These are phyloP conservation scores for Danionella dracula DNA, from an alignment of 2,797 vertebrate species.

Conservation along the genomic window DNA sequence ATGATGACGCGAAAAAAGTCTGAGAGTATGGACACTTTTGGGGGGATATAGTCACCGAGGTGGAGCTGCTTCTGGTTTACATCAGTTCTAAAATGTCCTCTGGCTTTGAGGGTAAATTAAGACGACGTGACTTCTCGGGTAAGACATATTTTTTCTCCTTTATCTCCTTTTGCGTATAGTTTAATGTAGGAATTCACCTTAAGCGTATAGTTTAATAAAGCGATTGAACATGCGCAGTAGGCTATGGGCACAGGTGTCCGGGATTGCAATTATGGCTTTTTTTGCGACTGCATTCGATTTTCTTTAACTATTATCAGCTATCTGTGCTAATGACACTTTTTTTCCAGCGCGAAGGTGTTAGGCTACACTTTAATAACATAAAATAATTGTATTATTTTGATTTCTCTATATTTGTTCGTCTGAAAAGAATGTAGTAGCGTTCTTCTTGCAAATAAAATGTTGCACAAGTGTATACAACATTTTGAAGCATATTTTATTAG, in stretches of 20 bases:
- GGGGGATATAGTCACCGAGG: neutral
- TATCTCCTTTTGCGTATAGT: neutral
- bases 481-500: too few relatives aligned
- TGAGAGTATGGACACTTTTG: neutral
- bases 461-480: too few relatives aligned
- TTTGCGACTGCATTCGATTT: neutral
- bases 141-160: neutral
- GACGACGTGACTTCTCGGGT: conserved; percentile 27
- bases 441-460: too few relatives aligned
- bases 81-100: conserved; percentile 23
- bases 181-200: neutral
- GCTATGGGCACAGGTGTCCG: neutral
- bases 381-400: too few relatives aligned
- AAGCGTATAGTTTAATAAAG: neutral
- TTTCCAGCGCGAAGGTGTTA: too few relatives aligned
- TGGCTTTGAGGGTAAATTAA: conserved; percentile 20
- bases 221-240: neutral
- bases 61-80: neutral
- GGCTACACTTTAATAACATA: too few relatives aligned
- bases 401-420: too few relatives aligned
- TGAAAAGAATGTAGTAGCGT: too few relatives aligned
- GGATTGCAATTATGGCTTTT: neutral
- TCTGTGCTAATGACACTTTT: neutral
- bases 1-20: neutral
- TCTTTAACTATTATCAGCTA: neutral